phyloP scores from a whole-genome alignment of 2,113 vertebrate species.

The Caranx ignobilis region DNA sequence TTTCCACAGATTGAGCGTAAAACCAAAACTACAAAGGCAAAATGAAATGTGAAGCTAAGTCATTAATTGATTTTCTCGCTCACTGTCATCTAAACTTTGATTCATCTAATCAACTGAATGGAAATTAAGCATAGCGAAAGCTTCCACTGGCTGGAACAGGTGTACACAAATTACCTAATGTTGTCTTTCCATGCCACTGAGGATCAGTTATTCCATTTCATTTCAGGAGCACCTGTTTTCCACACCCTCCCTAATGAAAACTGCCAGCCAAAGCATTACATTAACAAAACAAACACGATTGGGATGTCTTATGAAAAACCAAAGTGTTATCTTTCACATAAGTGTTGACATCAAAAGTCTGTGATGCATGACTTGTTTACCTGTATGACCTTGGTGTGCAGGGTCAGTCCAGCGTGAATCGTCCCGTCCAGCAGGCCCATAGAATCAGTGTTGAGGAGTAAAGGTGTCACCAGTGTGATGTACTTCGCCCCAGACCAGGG shows the following conservation, averaged over 20 bases:
- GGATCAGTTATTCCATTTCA: conserved; percentile 12
- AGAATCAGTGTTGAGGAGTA: conserved; percentile 89
- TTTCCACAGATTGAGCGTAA: conserved; percentile 10
- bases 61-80: conserved; percentile 23
- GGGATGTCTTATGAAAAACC: neutral
- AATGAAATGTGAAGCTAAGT: neutral
- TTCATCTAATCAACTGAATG: conserved; percentile 34
- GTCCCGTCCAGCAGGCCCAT: conserved; percentile 90
- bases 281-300: neutral
- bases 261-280: neutral
- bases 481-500: conserved; percentile 95
- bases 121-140: conserved; percentile 15
- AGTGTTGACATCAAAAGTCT: neutral
- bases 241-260: conserved; percentile 36
- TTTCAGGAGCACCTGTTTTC: conserved; percentile 12
- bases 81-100: neutral
- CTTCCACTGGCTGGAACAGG: neutral
- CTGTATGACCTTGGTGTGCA: conserved; percentile 89
- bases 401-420: conserved; percentile 85
- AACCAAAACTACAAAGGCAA: neutral
- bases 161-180: conserved; percentile 5
- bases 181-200: conserved; percentile 17
- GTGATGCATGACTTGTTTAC: conserved; percentile 71
- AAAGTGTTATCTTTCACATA: neutral
- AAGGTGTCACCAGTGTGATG: conserved; percentile 92